A percentile compares a stretch with the other conserved stretches of the same genome.
These are phyloP conservation scores for Sebastes itinus DNA, from an alignment of 2,797 vertebrate genomes.

Conservation along the genomic window DNA sequence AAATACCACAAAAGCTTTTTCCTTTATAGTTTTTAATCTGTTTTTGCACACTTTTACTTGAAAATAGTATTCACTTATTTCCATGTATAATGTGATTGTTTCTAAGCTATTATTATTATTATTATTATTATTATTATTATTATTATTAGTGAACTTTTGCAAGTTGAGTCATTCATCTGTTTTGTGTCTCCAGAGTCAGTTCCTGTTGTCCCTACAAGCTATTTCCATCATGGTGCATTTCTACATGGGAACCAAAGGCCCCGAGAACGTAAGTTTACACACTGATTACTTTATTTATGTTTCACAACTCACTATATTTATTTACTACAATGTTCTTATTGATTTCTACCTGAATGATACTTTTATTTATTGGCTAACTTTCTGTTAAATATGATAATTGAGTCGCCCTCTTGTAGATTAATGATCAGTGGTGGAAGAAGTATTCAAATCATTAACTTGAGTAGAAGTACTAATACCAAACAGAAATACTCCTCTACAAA, in stretches of 20 bases:
- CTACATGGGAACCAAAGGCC: constrained; percentile 99
- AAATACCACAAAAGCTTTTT: neutral
- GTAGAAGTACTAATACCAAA: neutral
- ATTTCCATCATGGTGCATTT: constrained; percentile 99
- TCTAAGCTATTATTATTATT: neutral
- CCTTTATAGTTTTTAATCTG: neutral
- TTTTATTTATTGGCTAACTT: neutral
- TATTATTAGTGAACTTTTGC: neutral
- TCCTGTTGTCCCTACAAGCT: constrained; percentile 96
- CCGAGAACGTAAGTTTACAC: constrained; percentile 91
- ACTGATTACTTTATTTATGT: neutral
- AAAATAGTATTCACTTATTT: neutral
- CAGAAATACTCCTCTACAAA: no score
- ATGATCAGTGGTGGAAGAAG: neutral
- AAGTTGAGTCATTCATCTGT: neutral
- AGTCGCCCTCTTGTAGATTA: neutral
- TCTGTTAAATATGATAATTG: neutral
- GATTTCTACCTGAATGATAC: neutral
- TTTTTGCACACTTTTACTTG: neutral
- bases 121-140: neutral
- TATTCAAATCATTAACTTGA: neutral
- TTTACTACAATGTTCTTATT: neutral
- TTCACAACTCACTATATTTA: neutral
- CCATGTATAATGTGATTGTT: accelerated
- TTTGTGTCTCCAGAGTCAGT: constrained; percentile 89